phyloP scores from a whole-genome alignment of 2,113 vertebrate genomes.

The Nyctibius bracteatus region DNA sequence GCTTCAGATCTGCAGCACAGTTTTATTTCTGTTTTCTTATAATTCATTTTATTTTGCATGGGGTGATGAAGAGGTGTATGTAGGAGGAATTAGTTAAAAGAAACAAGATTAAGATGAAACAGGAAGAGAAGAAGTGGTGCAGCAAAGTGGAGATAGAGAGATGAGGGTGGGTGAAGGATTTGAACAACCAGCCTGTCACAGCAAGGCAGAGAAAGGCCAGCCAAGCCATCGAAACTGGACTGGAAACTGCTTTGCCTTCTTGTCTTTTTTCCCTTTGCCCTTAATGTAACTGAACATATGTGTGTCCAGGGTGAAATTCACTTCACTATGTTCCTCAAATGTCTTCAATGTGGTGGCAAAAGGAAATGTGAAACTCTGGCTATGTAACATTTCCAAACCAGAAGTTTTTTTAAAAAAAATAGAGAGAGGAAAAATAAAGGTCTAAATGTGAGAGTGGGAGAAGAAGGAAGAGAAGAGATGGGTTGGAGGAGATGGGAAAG shows the following conservation, averaged over 20 bases:
- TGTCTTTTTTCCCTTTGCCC: background rate
- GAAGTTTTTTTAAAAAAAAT: background rate
- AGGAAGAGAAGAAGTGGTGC: background rate
- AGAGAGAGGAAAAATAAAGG: background rate
- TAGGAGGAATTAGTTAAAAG: background rate
- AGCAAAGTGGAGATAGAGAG: background rate
- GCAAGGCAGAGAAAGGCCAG: background rate
- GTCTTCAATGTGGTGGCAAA: background rate
- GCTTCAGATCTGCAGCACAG: background rate
- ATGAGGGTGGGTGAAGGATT: background rate
- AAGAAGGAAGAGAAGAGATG: background rate
- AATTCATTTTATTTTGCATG: background rate
- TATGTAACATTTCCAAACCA: background rate
- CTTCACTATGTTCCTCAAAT: background rate
- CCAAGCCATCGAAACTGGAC: background rate
- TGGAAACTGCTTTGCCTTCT: background rate
- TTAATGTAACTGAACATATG: background rate
- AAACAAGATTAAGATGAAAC: background rate
- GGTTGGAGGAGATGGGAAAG: background rate
- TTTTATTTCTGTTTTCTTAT: background rate
- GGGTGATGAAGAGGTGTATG: background rate
- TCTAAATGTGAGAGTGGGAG: background rate
- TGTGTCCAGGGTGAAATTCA: background rate
- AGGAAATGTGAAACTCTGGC: background rate
- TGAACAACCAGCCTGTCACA: background rate